Conservation (phyloP, 1,140 invertebrate genomes). For the Lerema accius region DNA sequence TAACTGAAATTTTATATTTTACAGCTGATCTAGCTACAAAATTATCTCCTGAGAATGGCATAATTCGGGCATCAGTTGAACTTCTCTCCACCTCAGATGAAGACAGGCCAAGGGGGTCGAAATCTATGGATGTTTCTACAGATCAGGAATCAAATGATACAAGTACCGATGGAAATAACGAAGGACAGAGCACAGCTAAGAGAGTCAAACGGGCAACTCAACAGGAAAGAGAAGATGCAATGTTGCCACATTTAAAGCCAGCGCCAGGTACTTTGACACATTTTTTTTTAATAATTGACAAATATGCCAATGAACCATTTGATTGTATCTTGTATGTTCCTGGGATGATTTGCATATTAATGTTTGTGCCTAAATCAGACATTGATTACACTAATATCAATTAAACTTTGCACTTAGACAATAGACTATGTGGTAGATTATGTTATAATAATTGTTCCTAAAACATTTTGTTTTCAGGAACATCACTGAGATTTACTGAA, state of each 20-base stretch:
- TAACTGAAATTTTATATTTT: slow-evolving; percentile 41
- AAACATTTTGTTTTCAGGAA: slow-evolving; percentile 87
- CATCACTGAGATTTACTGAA: slow-evolving; percentile 90
- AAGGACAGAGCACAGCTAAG: slow-evolving; percentile 69
- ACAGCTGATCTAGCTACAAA: slow-evolving; percentile 64
- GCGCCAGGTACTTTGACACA: slow-evolving; percentile 78
- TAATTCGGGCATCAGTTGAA: slow-evolving; percentile 88
- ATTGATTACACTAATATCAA: too few relatives aligned
- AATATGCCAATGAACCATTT: too few relatives aligned
- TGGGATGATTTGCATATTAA: too few relatives aligned
- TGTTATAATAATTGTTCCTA: too few relatives aligned
- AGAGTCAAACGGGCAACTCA: slow-evolving; percentile 59
- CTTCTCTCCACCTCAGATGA: slow-evolving; percentile 85
- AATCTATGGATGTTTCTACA: slow-evolving; percentile 44
- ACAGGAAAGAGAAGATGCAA: slow-evolving; percentile 87
- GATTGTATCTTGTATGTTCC: too few relatives aligned
- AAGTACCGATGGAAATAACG: slow-evolving; percentile 31
- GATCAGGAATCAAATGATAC: slow-evolving; percentile 34
- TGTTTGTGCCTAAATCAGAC: too few relatives aligned
- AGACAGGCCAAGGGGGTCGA: slow-evolving; percentile 84
- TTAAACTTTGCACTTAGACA: too few relatives aligned
- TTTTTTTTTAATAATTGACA: too few relatives aligned
- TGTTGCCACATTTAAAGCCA: slow-evolving; percentile 92
- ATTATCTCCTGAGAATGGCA: slow-evolving; percentile 85
- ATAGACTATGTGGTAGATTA: too few relatives aligned